Base-by-base conservation (phyloP, 2,797 vertebrate species). In the Leptodactylus fallax region DNA sequence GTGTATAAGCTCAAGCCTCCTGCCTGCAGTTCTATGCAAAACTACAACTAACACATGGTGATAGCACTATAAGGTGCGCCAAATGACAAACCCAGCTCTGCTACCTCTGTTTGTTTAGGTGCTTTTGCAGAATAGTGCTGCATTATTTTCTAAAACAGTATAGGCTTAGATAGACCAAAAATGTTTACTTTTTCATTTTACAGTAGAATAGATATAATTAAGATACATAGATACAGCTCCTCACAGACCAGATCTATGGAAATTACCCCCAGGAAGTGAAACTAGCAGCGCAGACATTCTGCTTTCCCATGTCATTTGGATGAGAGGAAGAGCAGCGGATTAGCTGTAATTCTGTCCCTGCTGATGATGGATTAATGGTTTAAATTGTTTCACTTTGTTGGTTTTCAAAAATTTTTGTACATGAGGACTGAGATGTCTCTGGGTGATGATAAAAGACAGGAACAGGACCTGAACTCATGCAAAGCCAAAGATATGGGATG, bases 331-430 rank as follows among this genome's bases (percentile, higher is more conserved):
- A 79, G 27, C 76, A n/a, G 76, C 1, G 63, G 51, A 47, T 56
- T 69, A 45, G 14, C 21, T 36, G 74, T 51, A 36, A 58, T 86
- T 47, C 53, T 80, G 80, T 13, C 25, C 25, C 9, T 45, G 45
- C 21, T 77, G 86, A 19, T 82, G 79, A 87, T 19, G 21, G 86
- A 83, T 77, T 45, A 87, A 77, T 74, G n/a, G 56, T 36, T 6
- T 55, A 25, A 45, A 56, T 82, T 55, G 13, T 47, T 74, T 36
- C 21, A 21, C 69, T 56, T 77, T 87, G 69, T 82, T 36, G 36
- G 19, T 25, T 16, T 23, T 19, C 17, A 60, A 65, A 53, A 16
- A 45, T 7, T 87, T 87, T 53, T 7, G 9, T 45, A 21, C 77
- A 79, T 5, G 23, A 79, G 63, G 27, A 51, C 53, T 27, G 65